Base-by-base conservation (phyloP, 2,888 invertebrate species). In the Luperina nickerlii region DNA sequence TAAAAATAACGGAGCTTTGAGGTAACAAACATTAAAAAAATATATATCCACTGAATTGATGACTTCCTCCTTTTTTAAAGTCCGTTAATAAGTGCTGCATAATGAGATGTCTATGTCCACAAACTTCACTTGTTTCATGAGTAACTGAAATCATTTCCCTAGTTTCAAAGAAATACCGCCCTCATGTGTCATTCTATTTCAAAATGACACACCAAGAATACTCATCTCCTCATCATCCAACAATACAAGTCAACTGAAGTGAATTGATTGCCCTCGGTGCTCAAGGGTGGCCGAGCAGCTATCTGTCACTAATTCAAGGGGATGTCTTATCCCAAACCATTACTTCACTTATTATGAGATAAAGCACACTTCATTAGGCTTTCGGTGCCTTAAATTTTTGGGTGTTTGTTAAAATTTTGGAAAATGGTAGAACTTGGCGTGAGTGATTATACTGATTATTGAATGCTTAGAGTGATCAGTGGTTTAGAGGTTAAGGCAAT, bases 261-360 rank as follows among this genome's bases (percentile, higher is more conserved):
- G 32, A 74, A 85, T 85, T 79, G 84, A 87, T 85, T 48, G 24
- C 42, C 32, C 9, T 18, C 3, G n/a, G 13, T 27, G 72, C 70
- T 51, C 18, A 45, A 63, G 76, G 76, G 79, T 0, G 48, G 1
- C 68, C 60, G 18, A 45, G 13, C 54, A 65, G 70, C 65, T 70
- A 87, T 87, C 84, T 32, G 71, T 85, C 79, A 87, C 79, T 71
- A 66, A 76, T 76, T 57, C 66, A 45, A 32, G 83, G 83, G 83
- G 65, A 54, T 67, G 87, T 83, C 74, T 73, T 60, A 72, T 86
- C 60, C 63, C n/a, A 42, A 74, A 62, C 38, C 85, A 67, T 86
- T 86, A 71, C 48, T 75, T 66, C 24, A 38, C 62, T 73, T 75
- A 78, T 87, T 78, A 87, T 32, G 45, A 80, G 72, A 83, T 70